Percentiles rank a stretch among this genome's conserved stretches.
Conservation (phyloP, 2,113 vertebrate genomes). For the Rhagologus leucostigma region DNA sequence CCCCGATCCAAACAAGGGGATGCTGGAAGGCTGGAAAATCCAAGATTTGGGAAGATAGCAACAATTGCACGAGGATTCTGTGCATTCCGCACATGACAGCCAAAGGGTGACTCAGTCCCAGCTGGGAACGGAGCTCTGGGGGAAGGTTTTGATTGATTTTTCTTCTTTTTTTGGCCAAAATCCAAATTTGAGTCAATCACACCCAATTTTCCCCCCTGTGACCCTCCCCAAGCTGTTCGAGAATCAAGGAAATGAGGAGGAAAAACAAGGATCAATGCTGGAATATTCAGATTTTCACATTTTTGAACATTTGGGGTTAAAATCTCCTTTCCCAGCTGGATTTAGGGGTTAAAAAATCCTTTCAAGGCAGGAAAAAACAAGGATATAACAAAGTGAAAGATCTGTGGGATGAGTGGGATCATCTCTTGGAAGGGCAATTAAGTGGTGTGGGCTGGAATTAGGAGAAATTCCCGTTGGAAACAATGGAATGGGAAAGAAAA, state of each 20-base stretch:
- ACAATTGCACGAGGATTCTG: too few species aligned
- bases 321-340: background rate
- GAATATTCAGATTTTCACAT: background rate
- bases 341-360: too few species aligned
- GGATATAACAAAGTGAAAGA: rapidly evolving
- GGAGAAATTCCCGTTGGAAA: background rate
- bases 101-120: background rate
- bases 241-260: too few species aligned
- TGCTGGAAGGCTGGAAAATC: background rate
- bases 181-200: background rate
- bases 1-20: background rate
- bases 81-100: rapidly evolving
- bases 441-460: background rate
- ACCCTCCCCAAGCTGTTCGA: rapidly evolving
- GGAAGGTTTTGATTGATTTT: background rate
- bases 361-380: background rate
- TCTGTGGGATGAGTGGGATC: background rate
- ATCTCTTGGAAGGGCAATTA: background rate
- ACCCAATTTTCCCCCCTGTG: rapidly evolving
- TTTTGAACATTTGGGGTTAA: background rate
- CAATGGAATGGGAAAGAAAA: background rate
- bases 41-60: rapidly evolving
- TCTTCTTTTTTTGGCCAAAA: background rate
- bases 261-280: background rate
- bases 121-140: background rate